Conservation (phyloP, 2,797 vertebrate species). For the Poeciliopsis infans region DNA sequence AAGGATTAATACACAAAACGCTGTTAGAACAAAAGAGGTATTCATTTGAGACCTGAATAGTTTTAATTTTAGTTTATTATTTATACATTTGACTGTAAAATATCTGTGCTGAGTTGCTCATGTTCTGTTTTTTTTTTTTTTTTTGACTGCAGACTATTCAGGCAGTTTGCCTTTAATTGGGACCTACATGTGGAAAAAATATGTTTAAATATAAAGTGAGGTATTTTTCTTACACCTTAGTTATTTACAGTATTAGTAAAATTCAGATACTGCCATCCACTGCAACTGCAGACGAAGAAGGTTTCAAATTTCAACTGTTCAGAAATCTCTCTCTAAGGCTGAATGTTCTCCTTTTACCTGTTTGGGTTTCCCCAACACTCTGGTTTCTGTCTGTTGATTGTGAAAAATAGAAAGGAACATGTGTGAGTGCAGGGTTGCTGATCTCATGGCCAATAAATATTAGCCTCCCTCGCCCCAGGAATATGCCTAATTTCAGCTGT, state of each 20-base stretch:
- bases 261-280: background rate
- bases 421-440: background rate
- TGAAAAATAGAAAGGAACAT: background rate
- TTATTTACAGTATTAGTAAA: constrained; percentile 35
- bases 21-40: constrained; percentile 19
- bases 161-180: constrained; percentile 12
- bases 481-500: background rate
- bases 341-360: background rate
- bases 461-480: background rate
- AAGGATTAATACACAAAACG: constrained; percentile 25
- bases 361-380: background rate
- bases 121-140: constrained; percentile 21
- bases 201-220: constrained; percentile 48
- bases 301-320: background rate
- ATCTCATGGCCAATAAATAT: background rate
- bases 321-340: background rate
- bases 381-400: background rate
- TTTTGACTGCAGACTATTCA: constrained; percentile 11
- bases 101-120: background rate
- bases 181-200: constrained; percentile 4
- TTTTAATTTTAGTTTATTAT: constrained; percentile 8
- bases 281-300: background rate
- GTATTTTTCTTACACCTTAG: constrained; percentile 48
- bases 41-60: background rate
- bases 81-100: constrained; percentile 14